These are phyloP conservation scores for Periphyllus acericola DNA, from an alignment of 2,888 invertebrate genomes.

Conservation along the genomic window DNA sequence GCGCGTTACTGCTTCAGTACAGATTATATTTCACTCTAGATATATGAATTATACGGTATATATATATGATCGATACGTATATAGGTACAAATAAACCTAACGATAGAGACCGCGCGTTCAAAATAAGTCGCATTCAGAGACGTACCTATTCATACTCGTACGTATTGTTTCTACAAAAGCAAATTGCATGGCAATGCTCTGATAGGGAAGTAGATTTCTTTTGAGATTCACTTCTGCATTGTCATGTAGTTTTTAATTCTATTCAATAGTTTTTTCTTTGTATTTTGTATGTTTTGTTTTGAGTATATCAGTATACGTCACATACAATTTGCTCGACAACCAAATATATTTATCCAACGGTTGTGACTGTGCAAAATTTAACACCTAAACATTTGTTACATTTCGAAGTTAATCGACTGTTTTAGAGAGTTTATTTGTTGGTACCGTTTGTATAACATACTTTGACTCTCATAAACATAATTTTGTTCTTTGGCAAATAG, in stretches of 20 bases:
- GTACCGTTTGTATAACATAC: background rate
- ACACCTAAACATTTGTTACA: slow-evolving; percentile 24
- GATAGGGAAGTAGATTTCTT: slow-evolving; percentile 39
- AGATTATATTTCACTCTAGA: background rate
- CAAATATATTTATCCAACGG: slow-evolving; percentile 35
- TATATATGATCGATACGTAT: background rate
- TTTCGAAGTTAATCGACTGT: slow-evolving; percentile 21
- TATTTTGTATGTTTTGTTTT: slow-evolving; percentile 41
- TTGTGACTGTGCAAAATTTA: slow-evolving; percentile 33
- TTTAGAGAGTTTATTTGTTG: slow-evolving; percentile 8
- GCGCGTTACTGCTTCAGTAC: background rate
- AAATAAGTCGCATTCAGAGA: background rate
- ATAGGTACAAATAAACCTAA: background rate
- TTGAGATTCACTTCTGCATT: slow-evolving; percentile 39
- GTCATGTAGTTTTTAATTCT: slow-evolving; percentile 46
- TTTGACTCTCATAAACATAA: background rate
- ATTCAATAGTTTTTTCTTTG: slow-evolving; percentile 28
- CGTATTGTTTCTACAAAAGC: slow-evolving; percentile 12
- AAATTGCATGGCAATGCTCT: slow-evolving; percentile 22
- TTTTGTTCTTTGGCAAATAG: background rate
- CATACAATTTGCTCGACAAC: slow-evolving; percentile 24
- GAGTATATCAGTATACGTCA: slow-evolving; percentile 28
- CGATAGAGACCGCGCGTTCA: background rate
- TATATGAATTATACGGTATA: no score
- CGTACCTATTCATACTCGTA: background rate